Evolutionary conservation across 2,888 invertebrate species (phyloP).

Genomic region (Amphipoea lucens): DNA sequence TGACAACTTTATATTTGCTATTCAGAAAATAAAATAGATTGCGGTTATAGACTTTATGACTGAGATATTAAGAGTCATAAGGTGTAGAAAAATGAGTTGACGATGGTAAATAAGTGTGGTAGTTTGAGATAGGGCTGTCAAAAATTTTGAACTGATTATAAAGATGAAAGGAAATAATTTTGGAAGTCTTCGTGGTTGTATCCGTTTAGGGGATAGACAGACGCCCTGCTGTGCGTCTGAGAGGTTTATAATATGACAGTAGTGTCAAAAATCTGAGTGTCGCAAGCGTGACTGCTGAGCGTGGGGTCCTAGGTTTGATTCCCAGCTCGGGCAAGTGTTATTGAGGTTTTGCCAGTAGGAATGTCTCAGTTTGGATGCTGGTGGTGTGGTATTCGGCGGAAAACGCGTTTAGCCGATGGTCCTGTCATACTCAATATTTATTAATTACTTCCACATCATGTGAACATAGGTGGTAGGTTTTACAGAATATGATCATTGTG

Average conservation of each 20-base stretch:
- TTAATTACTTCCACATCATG: too few relatives aligned
- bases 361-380: neutral
- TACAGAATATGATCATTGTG: too few relatives aligned
- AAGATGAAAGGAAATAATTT: slow-evolving; percentile 58
- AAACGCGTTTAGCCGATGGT: neutral
- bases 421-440: too few relatives aligned
- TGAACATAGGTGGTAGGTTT: too few relatives aligned
- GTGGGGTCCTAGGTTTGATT: neutral
- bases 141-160: slow-evolving; percentile 66
- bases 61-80: neutral
- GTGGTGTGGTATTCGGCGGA: neutral
- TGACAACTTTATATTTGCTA: slow-evolving; percentile 12
- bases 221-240: slow-evolving; percentile 24
- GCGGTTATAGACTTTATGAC: neutral
- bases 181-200: slow-evolving; percentile 46
- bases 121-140: slow-evolving; percentile 59
- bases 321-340: neutral
- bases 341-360: neutral
- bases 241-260: slow-evolving; percentile 24
- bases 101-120: neutral
- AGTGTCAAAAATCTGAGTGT: slow-evolving; percentile 5
- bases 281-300: neutral
- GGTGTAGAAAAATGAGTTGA: neutral
- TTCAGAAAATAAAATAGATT: neutral
- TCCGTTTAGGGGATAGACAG: slow-evolving; percentile 33